A percentile compares a stretch with the other conserved stretches of the same genome.
phyloP scores from a whole-genome alignment of 2,113 vertebrate species.

The Burhinus oedicnemus region DNA sequence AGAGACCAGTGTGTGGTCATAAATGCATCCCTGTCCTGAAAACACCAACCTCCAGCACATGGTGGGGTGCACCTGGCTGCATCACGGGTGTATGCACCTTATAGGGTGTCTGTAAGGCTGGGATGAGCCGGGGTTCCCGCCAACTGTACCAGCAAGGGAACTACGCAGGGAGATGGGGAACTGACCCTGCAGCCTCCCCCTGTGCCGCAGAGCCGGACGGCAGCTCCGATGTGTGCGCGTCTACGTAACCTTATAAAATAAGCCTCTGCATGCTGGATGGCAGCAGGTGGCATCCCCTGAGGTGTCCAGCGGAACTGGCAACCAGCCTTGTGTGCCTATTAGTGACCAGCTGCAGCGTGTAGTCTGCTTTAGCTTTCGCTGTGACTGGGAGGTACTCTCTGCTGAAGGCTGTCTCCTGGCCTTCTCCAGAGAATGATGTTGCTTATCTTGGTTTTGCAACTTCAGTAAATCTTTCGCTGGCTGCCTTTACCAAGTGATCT shows the following conservation, averaged over 20 bases:
- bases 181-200: neutral
- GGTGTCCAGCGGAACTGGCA: neutral
- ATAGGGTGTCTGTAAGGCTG: neutral
- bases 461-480: neutral
- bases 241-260: neutral
- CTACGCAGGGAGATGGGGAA: neutral
- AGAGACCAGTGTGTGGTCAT: neutral
- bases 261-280: neutral
- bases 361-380: neutral
- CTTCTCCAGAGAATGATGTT: neutral
- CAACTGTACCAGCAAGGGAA: neutral
- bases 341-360: neutral
- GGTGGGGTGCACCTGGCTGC: neutral
- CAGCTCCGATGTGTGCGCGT: accelerated
- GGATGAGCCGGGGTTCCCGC: accelerated
- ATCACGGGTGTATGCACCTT: neutral
- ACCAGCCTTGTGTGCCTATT: neutral
- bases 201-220: accelerated
- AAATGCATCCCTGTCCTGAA: neutral
- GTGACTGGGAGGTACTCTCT: neutral
- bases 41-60: neutral
- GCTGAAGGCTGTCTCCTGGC: neutral
- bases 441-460: neutral
- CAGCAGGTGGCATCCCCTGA: neutral
- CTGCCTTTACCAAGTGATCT: neutral